Evolutionary conservation across 2,113 vertebrate species (phyloP).

Genomic region (Drymodes brunneopygia): DNA sequence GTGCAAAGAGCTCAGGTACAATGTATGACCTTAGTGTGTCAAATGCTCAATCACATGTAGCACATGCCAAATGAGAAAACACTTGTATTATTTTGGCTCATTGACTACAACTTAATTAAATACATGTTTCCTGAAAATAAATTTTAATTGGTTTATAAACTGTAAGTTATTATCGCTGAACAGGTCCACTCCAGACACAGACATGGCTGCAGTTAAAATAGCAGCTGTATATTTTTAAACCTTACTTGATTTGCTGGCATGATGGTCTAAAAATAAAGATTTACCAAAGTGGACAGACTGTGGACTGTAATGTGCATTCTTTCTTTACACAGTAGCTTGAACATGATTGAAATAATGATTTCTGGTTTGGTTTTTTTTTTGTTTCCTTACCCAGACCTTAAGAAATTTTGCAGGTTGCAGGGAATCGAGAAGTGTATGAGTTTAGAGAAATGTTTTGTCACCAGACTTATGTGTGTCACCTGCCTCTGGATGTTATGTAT

Average conservation of each 20-base stretch:
- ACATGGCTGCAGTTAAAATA: neutral
- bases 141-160: neutral
- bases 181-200: neutral
- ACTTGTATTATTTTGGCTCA: neutral
- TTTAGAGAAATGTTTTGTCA: neutral
- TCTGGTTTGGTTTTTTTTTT: neutral
- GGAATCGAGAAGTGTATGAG: neutral
- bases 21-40: neutral
- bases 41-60: neutral
- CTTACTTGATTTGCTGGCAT: constrained; percentile 8
- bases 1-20: neutral
- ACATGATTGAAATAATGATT: neutral
- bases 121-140: neutral
- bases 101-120: neutral
- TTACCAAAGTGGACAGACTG: neutral
- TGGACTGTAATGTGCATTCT: neutral
- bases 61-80: neutral
- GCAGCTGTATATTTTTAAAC: constrained; percentile 44
- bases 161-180: neutral
- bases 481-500: neutral
- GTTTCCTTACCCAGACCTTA: neutral
- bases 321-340: neutral
- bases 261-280: constrained; percentile 37
- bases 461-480: neutral
- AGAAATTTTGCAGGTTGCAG: neutral